Percentiles rank a stretch among this genome's conserved stretches.
phyloP scores from a whole-genome alignment of 2,797 vertebrate species.

The Siniperca undulata region DNA sequence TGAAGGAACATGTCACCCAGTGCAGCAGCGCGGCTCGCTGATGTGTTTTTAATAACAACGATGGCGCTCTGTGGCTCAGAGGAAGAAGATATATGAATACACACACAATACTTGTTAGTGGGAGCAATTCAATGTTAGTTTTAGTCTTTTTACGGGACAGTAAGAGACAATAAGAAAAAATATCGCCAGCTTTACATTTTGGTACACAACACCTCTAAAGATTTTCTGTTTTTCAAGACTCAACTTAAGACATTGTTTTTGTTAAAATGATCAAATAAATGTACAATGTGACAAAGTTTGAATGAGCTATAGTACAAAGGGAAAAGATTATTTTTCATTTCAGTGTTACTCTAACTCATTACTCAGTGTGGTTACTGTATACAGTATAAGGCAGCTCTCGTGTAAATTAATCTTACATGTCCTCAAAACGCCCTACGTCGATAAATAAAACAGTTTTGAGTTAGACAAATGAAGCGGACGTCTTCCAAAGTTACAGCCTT shows the following conservation, averaged over 20 bases:
- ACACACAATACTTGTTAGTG: no score
- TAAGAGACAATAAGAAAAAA: no score
- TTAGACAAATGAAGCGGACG: no score
- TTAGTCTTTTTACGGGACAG: neutral
- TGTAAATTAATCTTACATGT: slow-evolving; percentile 16
- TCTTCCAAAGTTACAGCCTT: no score
- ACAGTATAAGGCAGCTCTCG: neutral
- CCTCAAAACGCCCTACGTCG: neutral
- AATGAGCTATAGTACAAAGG: neutral
- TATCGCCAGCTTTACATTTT: no score
- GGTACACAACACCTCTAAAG: neutral
- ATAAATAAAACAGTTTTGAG: neutral
- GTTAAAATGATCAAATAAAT: no score
- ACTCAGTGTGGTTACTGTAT: neutral
- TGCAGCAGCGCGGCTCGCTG: no score
- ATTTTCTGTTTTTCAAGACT: neutral
- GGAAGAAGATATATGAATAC: neutral
- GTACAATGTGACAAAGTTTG: neutral
- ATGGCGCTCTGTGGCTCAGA: neutral
- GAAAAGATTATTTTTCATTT: neutral
- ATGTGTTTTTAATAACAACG: neutral
- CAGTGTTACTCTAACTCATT: neutral
- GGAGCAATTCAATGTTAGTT: no score
- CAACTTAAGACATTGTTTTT: no score
- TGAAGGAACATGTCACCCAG: no score